Percentiles rank a stretch among this genome's conserved stretches.
Evolutionary conservation across 2,888 invertebrate genomes (phyloP).

Genomic region (Clostera curtula): DNA sequence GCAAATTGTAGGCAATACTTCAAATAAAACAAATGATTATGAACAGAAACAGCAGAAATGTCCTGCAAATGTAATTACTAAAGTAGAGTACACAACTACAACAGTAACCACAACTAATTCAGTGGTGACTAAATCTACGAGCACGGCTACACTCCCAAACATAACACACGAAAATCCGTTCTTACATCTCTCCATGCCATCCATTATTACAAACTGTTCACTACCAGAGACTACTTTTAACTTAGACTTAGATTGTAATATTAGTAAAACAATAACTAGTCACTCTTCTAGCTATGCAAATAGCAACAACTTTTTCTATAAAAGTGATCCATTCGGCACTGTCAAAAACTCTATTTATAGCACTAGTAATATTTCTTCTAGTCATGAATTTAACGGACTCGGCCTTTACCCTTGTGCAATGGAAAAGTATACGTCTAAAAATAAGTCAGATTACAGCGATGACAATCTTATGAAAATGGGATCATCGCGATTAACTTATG

Average conservation of each 20-base stretch:
- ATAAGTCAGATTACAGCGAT: slow-evolving; percentile 54
- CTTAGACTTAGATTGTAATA: slow-evolving; percentile 59
- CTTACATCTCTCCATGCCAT: slow-evolving; percentile 52
- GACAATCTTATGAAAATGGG: slow-evolving; percentile 67
- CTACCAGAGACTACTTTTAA: slow-evolving; percentile 47
- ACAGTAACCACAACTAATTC: slow-evolving; percentile 9
- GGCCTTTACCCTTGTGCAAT: slow-evolving; percentile 67
- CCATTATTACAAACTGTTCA: slow-evolving; percentile 47
- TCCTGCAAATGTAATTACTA: slow-evolving; percentile 28
- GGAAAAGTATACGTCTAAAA: slow-evolving; percentile 62
- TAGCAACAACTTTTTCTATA: slow-evolving; percentile 58
- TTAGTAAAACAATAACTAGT: slow-evolving; percentile 43
- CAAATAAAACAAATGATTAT: slow-evolving; percentile 19
- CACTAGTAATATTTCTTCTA: slow-evolving; percentile 59
- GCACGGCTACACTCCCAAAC: slow-evolving; percentile 25
- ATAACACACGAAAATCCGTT: slow-evolving; percentile 55
- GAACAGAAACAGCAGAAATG: slow-evolving; percentile 44
- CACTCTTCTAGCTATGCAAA: slow-evolving; percentile 41
- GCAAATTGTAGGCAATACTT: slow-evolving; percentile 27
- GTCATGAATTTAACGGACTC: slow-evolving; percentile 61
- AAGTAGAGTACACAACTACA: no score
- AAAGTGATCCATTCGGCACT: slow-evolving; percentile 56
- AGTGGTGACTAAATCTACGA: slow-evolving; percentile 28
- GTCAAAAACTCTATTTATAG: slow-evolving; percentile 63
- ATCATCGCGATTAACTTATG: slow-evolving; percentile 62